phyloP scores from a whole-genome alignment of 2,888 invertebrate species.

The Allacma fusca region DNA sequence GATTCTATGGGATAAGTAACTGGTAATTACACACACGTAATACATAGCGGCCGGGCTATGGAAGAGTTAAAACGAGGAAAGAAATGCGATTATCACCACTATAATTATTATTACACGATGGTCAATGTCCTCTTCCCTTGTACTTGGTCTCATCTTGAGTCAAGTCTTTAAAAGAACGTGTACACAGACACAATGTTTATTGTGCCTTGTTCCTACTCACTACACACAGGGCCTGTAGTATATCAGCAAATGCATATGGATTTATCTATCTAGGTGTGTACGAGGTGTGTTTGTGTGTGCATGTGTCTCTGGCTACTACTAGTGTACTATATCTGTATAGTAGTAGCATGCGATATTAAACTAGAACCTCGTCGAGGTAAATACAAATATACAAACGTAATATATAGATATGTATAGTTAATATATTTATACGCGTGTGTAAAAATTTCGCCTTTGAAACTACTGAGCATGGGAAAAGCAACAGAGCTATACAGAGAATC shows the following conservation, averaged over 20 bases:
- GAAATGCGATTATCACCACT: conserved; percentile 18
- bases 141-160: conserved; percentile 14
- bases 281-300: too few species aligned
- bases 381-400: too few species aligned
- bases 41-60: background rate
- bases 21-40: too few species aligned
- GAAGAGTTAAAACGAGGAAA: background rate
- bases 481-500: background rate
- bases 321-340: too few species aligned
- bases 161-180: background rate
- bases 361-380: too few species aligned
- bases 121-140: conserved; percentile 36
- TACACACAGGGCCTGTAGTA: background rate
- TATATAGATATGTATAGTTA: too few species aligned
- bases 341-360: too few species aligned
- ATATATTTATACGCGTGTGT: background rate
- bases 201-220: background rate
- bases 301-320: too few species aligned
- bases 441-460: conserved; percentile 4
- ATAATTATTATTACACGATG: conserved; percentile 23
- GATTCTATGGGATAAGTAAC: too few species aligned
- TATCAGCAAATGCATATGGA: too few species aligned
- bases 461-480: background rate
- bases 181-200: background rate
- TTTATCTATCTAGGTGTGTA: too few species aligned